Evolutionary conservation across 2,797 vertebrate species (phyloP), one percentile per base, ranked within the genome.

Genomic region (Selene dorsalis): DNA sequence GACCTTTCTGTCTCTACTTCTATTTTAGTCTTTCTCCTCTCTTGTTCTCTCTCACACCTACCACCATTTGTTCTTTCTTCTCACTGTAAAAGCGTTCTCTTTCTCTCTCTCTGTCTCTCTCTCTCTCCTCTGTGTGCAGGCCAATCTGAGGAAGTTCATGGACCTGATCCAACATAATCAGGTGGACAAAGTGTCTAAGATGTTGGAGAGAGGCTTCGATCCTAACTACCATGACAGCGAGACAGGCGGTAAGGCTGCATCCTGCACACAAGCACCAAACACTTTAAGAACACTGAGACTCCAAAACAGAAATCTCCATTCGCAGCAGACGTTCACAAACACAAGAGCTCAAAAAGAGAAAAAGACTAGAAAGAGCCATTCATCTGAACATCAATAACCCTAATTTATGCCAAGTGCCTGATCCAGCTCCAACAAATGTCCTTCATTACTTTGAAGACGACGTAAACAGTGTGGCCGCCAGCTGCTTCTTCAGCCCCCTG

Each of bases 141-240:
- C 94, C 76, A 99, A 96, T 84, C 90, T 99, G 86, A 96, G 94
- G 88, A 98, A 96, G 88, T 98, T 96, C 84, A 96, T 99, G 96
- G 97, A 98, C 74, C 94, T 96, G 24, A 84, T 98, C 57, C 97
- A 97, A 58, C 96, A 97, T 6, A 93, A 93, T 20, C 95, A 96
- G 22, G 92, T 96, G 89, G 98, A 98, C 84, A 99, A 98, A 89
- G 89, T 97, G 52, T 85, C 88, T 1, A 98, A 96, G 92, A 90
- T 98, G 95, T 71, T 99, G 90, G 97, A 98, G 57, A 94, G 96
- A 85, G 98, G 98, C 73, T 91, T 99, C 56, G 98, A 99, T 75
- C 97, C 98, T 10, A 99, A 99, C 85, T 98, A 97, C 87, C 97
- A 99, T 0, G 97, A 99, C 83, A 70, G 94, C 2, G 97, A 99